Evolutionary conservation across 2,797 vertebrate species (phyloP), one percentile per base, ranked within the genome.

Genomic region (Ambastaia sidthimunki): DNA sequence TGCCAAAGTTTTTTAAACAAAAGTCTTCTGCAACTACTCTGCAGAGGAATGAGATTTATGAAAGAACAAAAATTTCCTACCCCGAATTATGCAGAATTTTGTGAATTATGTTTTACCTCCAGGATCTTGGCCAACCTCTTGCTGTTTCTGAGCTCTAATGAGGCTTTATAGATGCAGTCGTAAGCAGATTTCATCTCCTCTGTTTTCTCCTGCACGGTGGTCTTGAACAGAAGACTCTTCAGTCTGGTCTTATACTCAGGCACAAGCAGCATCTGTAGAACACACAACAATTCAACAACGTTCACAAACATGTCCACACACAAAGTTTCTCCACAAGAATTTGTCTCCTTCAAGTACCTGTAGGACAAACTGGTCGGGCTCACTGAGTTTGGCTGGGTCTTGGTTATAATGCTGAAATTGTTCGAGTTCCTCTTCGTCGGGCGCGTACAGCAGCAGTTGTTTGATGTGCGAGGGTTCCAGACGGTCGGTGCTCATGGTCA

Each of bases 51-150:
- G 2, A 2, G 31, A 31, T 2, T n/a, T n/a, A 31, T 31, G 31
- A 31, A 31, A 31, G 31, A 31, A 31, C 31, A 31, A 31, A 2
- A 31, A 31, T 31, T 31, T 31, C 31, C 31, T 31, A 31, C 31
- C 2, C 31, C 31, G 4, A 2, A 31, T 31, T 31, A 31, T 31
- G 31, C 34, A 37, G 34, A 37, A 7, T 37, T 37, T 37, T 37
- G 7, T 25, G 57, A 73, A 3, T 0, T 12, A 41, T 70, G 18
- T 6, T 70, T 86, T 85, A 99, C 97, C 96, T 99, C 98, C 80
- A 99, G 88, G 89, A 99, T 99, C 87, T 99, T 99, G 23, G 96
- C 98, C 80, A 99, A 91, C 84, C 96, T 98, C 91, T 96, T 97
- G 95, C 98, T 98, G 91, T 93, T 97, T 89, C 90, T 97, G 81